These are phyloP conservation scores for Sinocyclocheilus rhinocerous DNA, from an alignment of 2,113 vertebrate species.

Conservation along the genomic window DNA sequence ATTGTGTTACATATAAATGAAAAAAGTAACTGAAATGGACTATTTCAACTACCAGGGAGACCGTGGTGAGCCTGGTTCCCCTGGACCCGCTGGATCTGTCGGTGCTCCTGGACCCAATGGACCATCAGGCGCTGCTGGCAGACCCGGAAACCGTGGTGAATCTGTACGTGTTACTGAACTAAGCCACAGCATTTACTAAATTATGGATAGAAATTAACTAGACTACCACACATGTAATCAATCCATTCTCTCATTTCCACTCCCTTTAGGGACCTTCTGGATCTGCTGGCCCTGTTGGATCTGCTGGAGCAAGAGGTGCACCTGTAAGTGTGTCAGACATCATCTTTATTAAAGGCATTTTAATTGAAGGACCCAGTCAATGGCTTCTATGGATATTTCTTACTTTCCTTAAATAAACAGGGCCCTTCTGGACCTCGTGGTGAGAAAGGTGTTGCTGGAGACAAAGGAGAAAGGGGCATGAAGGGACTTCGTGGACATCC, in stretches of 20 bases:
- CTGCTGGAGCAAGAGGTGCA: conserved; percentile 89
- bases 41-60: conserved; percentile 81
- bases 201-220: background rate
- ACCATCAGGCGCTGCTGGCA: conserved; percentile 83
- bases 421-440: conserved; percentile 90
- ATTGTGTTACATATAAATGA: background rate
- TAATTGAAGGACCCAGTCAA: background rate
- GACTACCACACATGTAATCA: background rate
- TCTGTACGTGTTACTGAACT: conserved; percentile 77
- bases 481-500: conserved; percentile 95
- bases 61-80: conserved; percentile 87
- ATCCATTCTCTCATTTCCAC: conserved; percentile 40
- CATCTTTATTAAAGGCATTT: background rate
- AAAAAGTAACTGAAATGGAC: background rate
- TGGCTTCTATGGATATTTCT: conserved; percentile 17
- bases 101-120: conserved; percentile 89
- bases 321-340: conserved; percentile 79
- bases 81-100: conserved; percentile 79
- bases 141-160: conserved; percentile 94
- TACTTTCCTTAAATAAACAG: conserved; percentile 66
- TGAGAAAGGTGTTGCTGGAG: conserved; percentile 91
- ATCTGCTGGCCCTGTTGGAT: conserved; percentile 74
- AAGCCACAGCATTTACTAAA: background rate
- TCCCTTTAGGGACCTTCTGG: conserved; percentile 84
- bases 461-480: conserved; percentile 89